These are phyloP conservation scores for Chondrosia reniformis DNA, from an alignment of 37 sponge, comb jelly and placozoan species.

Conservation along the genomic window DNA sequence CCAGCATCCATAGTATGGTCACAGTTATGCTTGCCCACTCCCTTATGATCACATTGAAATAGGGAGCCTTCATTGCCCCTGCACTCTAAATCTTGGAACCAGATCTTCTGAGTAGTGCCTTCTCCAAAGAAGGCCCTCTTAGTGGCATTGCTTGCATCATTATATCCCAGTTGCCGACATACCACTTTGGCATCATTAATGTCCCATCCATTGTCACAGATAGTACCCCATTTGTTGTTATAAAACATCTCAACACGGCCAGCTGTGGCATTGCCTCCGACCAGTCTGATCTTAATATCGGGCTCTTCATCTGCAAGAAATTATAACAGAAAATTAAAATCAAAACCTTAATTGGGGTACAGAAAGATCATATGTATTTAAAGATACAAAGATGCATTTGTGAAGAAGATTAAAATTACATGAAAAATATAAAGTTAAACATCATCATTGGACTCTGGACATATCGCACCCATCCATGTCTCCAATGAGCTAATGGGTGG, in stretches of 20 bases:
- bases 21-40: neutral
- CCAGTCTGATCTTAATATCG: too few relatives aligned
- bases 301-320: too few relatives aligned
- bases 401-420: too few relatives aligned
- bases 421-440: too few relatives aligned
- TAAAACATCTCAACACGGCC: conserved; percentile 13
- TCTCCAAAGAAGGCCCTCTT: neutral
- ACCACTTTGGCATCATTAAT: neutral
- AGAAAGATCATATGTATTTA: too few relatives aligned
- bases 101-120: neutral
- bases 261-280: too few relatives aligned
- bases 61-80: neutral
- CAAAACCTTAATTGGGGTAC: too few relatives aligned
- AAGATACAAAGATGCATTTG: too few relatives aligned
- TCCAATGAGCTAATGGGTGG: too few relatives aligned
- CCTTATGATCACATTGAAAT: conserved; percentile 1
- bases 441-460: too few relatives aligned
- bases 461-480: too few relatives aligned
- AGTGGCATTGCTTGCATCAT: neutral
- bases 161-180: neutral
- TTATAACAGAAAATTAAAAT: too few relatives aligned
- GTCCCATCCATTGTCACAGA: conserved; percentile 4
- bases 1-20: neutral
- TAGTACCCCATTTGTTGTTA: neutral
- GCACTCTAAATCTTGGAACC: neutral